Evolutionary conservation across 2,888 invertebrate genomes (phyloP).

Genomic region (Keiferia lycopersicella): DNA sequence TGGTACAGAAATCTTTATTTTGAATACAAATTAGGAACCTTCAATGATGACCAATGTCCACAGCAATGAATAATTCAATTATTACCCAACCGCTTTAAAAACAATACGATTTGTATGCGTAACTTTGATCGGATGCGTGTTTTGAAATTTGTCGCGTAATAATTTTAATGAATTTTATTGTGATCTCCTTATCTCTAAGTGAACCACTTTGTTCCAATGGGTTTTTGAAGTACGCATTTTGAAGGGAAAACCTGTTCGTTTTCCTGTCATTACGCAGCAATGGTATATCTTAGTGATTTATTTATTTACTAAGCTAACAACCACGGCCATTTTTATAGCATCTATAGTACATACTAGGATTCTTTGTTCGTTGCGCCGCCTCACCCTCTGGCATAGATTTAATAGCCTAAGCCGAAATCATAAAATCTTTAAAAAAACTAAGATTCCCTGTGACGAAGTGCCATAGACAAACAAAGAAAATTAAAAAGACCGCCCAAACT

Average conservation of each 20-base stretch:
- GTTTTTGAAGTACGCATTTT: slow-evolving; percentile 9
- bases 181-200: slow-evolving; percentile 15
- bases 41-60: slow-evolving; percentile 35
- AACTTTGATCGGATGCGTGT: slow-evolving; percentile 18
- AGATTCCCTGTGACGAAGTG: too few species aligned
- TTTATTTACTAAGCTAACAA: too few species aligned
- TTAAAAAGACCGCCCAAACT: too few species aligned
- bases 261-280: slow-evolving; percentile 10
- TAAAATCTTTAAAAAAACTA: too few species aligned
- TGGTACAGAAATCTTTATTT: slow-evolving; percentile 27
- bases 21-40: slow-evolving; percentile 44
- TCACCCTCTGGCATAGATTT: too few species aligned
- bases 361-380: too few species aligned
- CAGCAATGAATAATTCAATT: slow-evolving; percentile 43
- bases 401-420: too few species aligned
- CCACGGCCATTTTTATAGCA: too few species aligned
- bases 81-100: slow-evolving; percentile 36
- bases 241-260: slow-evolving; percentile 14
- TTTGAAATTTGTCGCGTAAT: slow-evolving; percentile 29
- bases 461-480: too few species aligned
- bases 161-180: background rate
- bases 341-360: too few species aligned
- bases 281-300: background rate
- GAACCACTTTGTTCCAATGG: background rate
- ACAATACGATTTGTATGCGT: slow-evolving; percentile 28